Evolutionary conservation across 2,888 invertebrate species (phyloP).

Genomic region (Drosophila nr. fundita): DNA sequence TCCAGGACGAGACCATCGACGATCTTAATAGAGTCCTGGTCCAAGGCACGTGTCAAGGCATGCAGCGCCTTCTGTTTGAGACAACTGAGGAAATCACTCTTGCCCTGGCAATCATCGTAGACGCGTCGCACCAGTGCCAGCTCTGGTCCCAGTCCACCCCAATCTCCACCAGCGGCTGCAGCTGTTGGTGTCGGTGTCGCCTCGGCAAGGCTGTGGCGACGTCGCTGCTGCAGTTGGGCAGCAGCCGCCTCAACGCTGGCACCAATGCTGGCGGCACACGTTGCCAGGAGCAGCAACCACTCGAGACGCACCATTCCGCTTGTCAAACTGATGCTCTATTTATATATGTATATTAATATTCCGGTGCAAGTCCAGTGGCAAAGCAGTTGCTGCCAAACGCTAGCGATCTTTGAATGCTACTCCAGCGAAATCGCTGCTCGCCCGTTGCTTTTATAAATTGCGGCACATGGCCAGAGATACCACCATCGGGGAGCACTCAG

Average conservation of each 20-base stretch:
- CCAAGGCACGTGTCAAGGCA: constrained; percentile 87
- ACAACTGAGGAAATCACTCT: constrained; percentile 87
- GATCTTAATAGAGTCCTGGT: constrained; percentile 88
- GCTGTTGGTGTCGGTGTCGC: neutral
- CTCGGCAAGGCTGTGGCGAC: constrained; percentile 54
- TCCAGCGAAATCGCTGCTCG: constrained; percentile 77
- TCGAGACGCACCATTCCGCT: constrained; percentile 59
- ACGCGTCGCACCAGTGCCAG: constrained; percentile 87
- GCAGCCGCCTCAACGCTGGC: constrained; percentile 37
- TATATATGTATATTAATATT: constrained; percentile 1
- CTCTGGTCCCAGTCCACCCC: constrained; percentile 85
- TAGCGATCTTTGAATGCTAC: constrained; percentile 72
- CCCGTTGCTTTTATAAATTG: constrained; percentile 83
- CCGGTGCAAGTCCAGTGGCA: constrained; percentile 30
- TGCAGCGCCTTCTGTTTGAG: constrained; percentile 88
- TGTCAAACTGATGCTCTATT: constrained; percentile 3
- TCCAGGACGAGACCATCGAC: constrained; percentile 87
- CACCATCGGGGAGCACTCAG: constrained; percentile 67
- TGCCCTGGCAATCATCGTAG: constrained; percentile 88
- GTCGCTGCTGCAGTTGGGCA: constrained; percentile 56
- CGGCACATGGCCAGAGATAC: constrained; percentile 21
- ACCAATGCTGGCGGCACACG: constrained; percentile 46
- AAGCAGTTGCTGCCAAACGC: constrained; percentile 36
- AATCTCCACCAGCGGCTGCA: constrained; percentile 19
- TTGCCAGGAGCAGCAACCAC: constrained; percentile 68